phyloP scores from a whole-genome alignment of 2,113 vertebrate genomes.

The Arenaria interpres region DNA sequence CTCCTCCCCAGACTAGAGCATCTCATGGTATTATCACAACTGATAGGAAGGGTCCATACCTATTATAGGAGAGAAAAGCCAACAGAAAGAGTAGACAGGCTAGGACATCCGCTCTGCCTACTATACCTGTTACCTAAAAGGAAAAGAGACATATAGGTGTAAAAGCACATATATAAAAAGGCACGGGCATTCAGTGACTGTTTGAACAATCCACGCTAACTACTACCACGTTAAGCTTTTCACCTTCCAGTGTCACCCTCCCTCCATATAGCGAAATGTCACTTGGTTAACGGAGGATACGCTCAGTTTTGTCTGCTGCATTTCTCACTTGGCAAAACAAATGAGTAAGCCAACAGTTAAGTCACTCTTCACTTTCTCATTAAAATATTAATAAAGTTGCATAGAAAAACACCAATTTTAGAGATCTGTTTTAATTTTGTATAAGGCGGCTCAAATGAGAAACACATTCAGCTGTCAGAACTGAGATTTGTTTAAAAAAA shows the following conservation, averaged over 20 bases:
- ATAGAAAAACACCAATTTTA: not conserved
- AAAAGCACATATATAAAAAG: not conserved
- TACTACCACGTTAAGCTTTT: not conserved
- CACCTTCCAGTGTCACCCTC: not conserved
- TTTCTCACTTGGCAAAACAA: not conserved
- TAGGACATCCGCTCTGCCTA: conserved; percentile 93
- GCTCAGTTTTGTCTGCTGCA: not conserved
- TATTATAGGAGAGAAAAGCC: conserved; percentile 94
- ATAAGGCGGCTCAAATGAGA: not conserved
- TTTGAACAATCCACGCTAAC: not conserved
- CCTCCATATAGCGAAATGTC: not conserved
- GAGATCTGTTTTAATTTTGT: not conserved
- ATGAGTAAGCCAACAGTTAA: not conserved
- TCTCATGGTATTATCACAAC: not conserved
- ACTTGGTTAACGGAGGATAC: not conserved
- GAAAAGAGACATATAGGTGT: not conserved
- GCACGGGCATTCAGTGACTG: not conserved
- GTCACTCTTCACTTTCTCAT: not conserved
- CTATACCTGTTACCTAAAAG: conserved; percentile 93
- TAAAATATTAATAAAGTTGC: not conserved
- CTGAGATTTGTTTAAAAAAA: not conserved
- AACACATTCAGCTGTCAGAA: not conserved
- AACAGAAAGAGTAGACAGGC: conserved; percentile 93
- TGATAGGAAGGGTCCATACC: conserved; percentile 72
- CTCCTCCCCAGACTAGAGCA: not conserved